These are phyloP conservation scores for Cetonia aurata DNA, from an alignment of 2,888 invertebrate species.

Conservation along the genomic window DNA sequence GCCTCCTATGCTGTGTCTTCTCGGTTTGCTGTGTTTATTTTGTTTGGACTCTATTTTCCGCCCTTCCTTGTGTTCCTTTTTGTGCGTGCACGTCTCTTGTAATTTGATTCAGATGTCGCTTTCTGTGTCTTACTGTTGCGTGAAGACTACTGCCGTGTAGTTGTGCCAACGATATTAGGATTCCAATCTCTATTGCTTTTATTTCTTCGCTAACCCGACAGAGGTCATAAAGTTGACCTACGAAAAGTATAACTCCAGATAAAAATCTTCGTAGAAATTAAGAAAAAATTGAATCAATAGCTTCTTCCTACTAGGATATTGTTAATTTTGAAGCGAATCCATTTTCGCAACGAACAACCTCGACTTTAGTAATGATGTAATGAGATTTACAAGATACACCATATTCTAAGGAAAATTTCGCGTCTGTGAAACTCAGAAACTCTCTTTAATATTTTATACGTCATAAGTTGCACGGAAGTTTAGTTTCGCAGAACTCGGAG, in stretches of 20 bases:
- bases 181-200: neutral
- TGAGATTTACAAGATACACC: neutral
- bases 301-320: too few species aligned
- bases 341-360: too few species aligned
- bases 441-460: constrained; percentile 21
- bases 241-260: too few species aligned
- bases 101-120: constrained; percentile 39
- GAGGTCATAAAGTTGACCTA: too few species aligned
- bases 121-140: constrained; percentile 24
- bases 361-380: too few species aligned
- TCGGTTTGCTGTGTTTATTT: constrained; percentile 19
- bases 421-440: constrained; percentile 8
- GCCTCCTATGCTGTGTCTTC: constrained; percentile 17
- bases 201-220: too few species aligned
- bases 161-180: constrained; percentile 7
- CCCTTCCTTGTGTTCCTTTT: constrained; percentile 26
- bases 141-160: constrained; percentile 10
- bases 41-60: constrained; percentile 8
- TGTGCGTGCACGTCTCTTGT: constrained; percentile 28
- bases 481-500: neutral
- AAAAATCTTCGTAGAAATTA: too few species aligned
- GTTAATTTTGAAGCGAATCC: too few species aligned
- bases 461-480: constrained; percentile 19
- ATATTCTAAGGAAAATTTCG: constrained; percentile 20
- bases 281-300: too few species aligned